phyloP scores from a whole-genome alignment of 2,797 vertebrate genomes.

The Pithecia hirsuta region DNA sequence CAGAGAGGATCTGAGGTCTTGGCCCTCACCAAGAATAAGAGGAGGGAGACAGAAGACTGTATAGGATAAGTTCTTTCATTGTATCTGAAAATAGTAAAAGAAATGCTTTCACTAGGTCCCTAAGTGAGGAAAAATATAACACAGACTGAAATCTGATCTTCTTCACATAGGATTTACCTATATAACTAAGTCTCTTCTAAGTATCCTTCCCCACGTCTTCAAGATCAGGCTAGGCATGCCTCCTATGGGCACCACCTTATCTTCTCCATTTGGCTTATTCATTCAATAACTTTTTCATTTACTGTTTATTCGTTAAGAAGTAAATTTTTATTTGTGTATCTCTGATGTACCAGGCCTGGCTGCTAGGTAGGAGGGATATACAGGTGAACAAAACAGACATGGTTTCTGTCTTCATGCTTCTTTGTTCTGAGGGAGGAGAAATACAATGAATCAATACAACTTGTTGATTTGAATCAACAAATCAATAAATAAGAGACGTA shows the following conservation, averaged over 20 bases:
- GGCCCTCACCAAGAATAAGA: not conserved
- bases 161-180: not conserved
- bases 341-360: not conserved
- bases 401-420: accelerated
- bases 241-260: not conserved
- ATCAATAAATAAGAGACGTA: not conserved
- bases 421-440: not conserved
- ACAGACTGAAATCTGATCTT: not conserved
- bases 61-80: not conserved
- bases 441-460: not conserved
- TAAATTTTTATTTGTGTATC: not conserved
- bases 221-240: not conserved
- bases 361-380: not conserved
- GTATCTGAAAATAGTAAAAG: not conserved
- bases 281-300: not conserved
- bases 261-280: not conserved
- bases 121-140: not conserved
- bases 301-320: not conserved
- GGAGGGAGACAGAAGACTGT: not conserved
- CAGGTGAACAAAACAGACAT: not conserved
- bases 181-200: not conserved
- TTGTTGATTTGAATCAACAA: not conserved
- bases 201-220: not conserved
- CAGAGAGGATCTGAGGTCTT: not conserved
- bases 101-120: not conserved